phyloP scores from a whole-genome alignment of 2,113 vertebrate genomes.

The Calidris pygmaea region DNA sequence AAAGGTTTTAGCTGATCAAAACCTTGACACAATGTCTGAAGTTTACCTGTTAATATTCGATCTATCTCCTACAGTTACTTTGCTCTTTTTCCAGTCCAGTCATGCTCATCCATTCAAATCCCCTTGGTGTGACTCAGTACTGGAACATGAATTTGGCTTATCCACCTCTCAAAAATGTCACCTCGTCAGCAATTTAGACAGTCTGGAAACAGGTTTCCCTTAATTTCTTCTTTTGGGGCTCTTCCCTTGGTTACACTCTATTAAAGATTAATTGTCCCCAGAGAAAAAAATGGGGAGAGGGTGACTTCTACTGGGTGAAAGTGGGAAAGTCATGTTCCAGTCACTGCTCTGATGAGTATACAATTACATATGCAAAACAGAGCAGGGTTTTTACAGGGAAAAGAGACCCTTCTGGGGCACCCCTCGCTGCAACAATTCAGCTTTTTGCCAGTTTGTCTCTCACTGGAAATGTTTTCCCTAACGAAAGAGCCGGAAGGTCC shows the following conservation, averaged over 20 bases:
- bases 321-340: not conserved
- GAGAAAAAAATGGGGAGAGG: not conserved
- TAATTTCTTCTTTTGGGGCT: not conserved
- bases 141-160: not conserved
- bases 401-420: not conserved
- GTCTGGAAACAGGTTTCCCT: not conserved
- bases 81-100: not conserved
- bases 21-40: not conserved
- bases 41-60: not conserved
- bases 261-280: not conserved
- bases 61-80: not conserved
- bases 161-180: not conserved
- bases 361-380: not conserved
- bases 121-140: not conserved
- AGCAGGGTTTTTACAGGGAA: not conserved
- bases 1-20: not conserved
- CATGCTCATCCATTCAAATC: not conserved
- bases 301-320: slow-evolving; percentile 37
- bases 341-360: not conserved
- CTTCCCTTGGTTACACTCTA: not conserved
- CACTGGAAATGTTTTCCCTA: not conserved
- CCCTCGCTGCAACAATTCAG: not conserved
- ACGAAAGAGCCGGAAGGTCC: not conserved
- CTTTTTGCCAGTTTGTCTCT: not conserved
- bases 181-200: not conserved